A percentile compares a stretch with the other conserved stretches of the same genome.
Evolutionary conservation across 2,888 invertebrate genomes (phyloP).

Genomic region (Polymixis lichenea): DNA sequence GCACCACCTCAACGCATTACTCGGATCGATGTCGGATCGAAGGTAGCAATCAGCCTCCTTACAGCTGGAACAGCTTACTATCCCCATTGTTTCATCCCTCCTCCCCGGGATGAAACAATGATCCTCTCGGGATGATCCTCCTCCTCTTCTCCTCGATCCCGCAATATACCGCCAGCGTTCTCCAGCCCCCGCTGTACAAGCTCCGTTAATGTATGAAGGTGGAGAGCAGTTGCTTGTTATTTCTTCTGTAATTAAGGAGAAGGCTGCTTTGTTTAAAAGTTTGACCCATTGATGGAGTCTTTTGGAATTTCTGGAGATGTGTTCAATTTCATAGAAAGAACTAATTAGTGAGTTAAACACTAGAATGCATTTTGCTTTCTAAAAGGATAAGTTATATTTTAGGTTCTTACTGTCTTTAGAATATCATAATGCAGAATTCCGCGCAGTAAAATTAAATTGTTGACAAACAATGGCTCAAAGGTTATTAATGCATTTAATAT

Average conservation of each 20-base stretch:
- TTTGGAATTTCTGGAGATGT: not conserved
- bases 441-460: not conserved
- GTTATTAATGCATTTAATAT: constrained; percentile 18
- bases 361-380: not conserved
- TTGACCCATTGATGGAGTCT: not conserved
- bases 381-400: not conserved
- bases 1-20: constrained; percentile 69
- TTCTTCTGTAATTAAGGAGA: constrained; percentile 39
- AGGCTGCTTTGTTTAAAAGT: constrained; percentile 1
- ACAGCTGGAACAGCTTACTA: constrained; percentile 73
- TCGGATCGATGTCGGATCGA: constrained; percentile 86
- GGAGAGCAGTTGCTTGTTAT: constrained; percentile 21
- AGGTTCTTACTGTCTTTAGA: not conserved
- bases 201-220: constrained; percentile 45
- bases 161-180: constrained; percentile 65
- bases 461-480: constrained; percentile 20
- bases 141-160: too few species aligned
- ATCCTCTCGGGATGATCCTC: too few species aligned
- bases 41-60: constrained; percentile 80
- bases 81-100: constrained; percentile 67
- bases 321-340: not conserved
- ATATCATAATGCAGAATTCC: not conserved
- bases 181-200: constrained; percentile 45
- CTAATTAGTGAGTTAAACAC: not conserved
- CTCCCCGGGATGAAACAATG: too few species aligned